Evolutionary conservation across 2,113 vertebrate species (phyloP).

Genomic region (Neodontobutis hainanensis): DNA sequence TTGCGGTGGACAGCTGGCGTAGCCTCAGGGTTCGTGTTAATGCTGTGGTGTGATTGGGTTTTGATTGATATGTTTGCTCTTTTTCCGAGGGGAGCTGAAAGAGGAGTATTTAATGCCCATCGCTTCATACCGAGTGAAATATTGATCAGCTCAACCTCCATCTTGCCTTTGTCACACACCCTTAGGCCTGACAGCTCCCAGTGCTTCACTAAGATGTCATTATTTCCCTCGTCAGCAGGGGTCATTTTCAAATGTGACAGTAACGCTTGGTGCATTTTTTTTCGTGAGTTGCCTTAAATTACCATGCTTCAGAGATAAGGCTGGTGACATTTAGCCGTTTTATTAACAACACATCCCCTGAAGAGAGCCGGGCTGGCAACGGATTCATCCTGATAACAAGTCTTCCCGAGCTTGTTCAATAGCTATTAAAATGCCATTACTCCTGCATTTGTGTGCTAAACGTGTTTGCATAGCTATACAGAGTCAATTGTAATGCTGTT

Average conservation of each 20-base stretch:
- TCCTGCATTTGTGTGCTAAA: slow-evolving; percentile 22
- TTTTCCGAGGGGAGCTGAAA: slow-evolving; percentile 51
- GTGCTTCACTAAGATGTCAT: slow-evolving; percentile 51
- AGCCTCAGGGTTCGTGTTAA: slow-evolving; percentile 26
- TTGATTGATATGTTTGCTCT: slow-evolving; percentile 68
- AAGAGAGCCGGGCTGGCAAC: slow-evolving; percentile 25
- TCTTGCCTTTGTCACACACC: slow-evolving; percentile 63
- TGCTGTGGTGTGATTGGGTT: slow-evolving; percentile 52
- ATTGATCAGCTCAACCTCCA: slow-evolving; percentile 64
- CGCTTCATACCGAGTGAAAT: slow-evolving; percentile 63
- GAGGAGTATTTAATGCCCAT: slow-evolving; percentile 66
- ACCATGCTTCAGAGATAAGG: slow-evolving; percentile 8
- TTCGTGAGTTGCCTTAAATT: not conserved
- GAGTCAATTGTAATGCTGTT: slow-evolving; percentile 3
- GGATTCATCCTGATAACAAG: slow-evolving; percentile 40
- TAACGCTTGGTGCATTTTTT: slow-evolving; percentile 18
- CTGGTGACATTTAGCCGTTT: slow-evolving; percentile 5
- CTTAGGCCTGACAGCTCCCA: slow-evolving; percentile 58
- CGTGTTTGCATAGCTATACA: slow-evolving; percentile 13
- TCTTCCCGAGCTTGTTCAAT: slow-evolving; percentile 10
- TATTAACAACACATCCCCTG: slow-evolving; percentile 19
- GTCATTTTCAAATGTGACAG: slow-evolving; percentile 45
- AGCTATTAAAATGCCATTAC: slow-evolving; percentile 16
- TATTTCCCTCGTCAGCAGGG: slow-evolving; percentile 31
- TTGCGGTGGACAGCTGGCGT: slow-evolving; percentile 30